Conservation (phyloP, 2,888 invertebrate genomes). For the Orthonevra nobilis region DNA sequence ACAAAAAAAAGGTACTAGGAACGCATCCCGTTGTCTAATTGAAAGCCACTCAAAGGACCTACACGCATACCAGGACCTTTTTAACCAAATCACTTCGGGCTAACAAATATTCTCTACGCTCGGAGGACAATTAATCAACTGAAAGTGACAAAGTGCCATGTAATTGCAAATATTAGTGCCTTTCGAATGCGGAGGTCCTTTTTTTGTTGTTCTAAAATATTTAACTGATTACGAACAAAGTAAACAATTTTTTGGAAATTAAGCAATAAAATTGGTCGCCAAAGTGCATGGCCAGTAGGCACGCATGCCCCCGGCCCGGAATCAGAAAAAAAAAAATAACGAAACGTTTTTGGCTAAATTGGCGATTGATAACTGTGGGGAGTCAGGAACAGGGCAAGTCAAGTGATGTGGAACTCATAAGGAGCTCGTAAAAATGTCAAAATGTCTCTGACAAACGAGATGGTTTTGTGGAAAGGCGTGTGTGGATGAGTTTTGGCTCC, state of each 20-base stretch:
- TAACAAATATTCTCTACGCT: too few relatives aligned
- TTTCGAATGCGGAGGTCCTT: too few relatives aligned
- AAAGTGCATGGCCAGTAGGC: slow-evolving; percentile 36
- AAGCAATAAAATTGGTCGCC: slow-evolving; percentile 46
- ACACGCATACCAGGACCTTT: too few relatives aligned
- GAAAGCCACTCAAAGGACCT: slow-evolving; percentile 23
- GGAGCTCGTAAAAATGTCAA: slow-evolving; percentile 42
- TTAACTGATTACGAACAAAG: slow-evolving; percentile 44
- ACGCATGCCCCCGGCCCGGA: slow-evolving; percentile 21
- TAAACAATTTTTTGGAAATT: slow-evolving; percentile 50
- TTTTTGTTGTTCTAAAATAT: slow-evolving; percentile 32
- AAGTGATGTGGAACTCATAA: slow-evolving; percentile 28
- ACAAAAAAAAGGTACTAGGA: neutral
- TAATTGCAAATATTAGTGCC: slow-evolving; percentile 56
- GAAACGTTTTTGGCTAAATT: slow-evolving; percentile 14
- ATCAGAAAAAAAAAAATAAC: neutral
- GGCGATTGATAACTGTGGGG: slow-evolving; percentile 15
- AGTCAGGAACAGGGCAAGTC: slow-evolving; percentile 36
- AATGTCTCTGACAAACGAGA: slow-evolving; percentile 3
- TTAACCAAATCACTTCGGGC: too few relatives aligned
- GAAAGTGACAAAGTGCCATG: slow-evolving; percentile 59
- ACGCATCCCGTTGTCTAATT: slow-evolving; percentile 32
- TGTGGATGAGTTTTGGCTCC: slow-evolving; percentile 5
- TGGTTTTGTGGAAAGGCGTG: neutral
- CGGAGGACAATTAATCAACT: slow-evolving; percentile 57